A percentile compares a stretch with the other conserved stretches of the same genome.
phyloP scores from a whole-genome alignment of 2,113 vertebrate genomes.

The Gallinago undulata region DNA sequence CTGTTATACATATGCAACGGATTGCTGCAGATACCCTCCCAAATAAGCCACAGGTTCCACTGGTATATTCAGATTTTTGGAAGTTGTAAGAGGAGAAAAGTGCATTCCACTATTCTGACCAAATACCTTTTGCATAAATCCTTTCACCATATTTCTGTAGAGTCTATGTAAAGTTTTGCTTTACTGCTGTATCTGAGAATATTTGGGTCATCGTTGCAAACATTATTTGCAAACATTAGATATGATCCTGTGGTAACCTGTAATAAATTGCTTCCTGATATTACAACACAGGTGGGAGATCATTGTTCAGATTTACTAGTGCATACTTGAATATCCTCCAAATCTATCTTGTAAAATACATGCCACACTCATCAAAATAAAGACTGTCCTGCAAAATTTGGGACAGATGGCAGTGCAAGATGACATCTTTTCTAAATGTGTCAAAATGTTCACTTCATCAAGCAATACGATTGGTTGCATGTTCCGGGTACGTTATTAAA shows the following conservation, averaged over 20 bases:
- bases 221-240: not conserved
- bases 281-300: constrained; percentile 9
- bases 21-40: not conserved
- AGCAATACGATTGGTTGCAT: constrained; percentile 32
- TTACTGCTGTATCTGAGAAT: not conserved
- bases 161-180: not conserved
- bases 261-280: not conserved
- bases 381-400: constrained; percentile 65
- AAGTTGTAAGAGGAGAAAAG: not conserved
- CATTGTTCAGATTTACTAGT: constrained; percentile 14
- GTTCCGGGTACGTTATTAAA: constrained; percentile 53
- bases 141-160: not conserved
- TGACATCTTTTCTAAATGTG: constrained; percentile 65
- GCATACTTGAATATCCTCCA: constrained; percentile 10
- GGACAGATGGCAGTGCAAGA: constrained; percentile 68
- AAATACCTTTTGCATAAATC: not conserved
- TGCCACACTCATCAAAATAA: constrained; percentile 60
- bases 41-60: not conserved
- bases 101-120: not conserved
- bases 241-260: not conserved
- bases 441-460: constrained; percentile 57
- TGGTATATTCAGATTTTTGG: not conserved
- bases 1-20: not conserved
- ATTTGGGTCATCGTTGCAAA: not conserved
- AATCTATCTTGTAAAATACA: constrained; percentile 24